Evolutionary conservation across 1,140 invertebrate species (phyloP), one percentile per base, ranked within the genome.

Genomic region (Anthonomus grandis): DNA sequence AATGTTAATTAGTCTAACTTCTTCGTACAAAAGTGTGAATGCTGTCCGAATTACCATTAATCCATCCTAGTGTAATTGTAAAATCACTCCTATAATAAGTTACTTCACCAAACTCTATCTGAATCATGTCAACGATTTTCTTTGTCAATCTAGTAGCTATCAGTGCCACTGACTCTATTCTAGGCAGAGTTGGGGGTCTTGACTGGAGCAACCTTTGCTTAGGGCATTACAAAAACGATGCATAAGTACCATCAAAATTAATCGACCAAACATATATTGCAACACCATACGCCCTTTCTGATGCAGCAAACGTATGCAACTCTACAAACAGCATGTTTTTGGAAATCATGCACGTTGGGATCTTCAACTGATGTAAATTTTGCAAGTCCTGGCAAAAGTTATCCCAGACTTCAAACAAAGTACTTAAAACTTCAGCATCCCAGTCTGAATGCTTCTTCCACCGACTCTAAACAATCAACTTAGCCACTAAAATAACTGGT

Each of bases 381-480:
- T 6, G 19, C 23, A 57, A 25, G n/a, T 49, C 15, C 8, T 24
- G 23, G 3, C 13, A 15, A 37, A 8, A 46, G 24, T 31, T 46
- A 12, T 2, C 24, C 62, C 55, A 64, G 3, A 8, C 17, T 8
- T 45, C 50, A 22, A 59, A 34, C 21, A 65, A 19, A 15, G 59
- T 27, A n/a, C 13, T 6, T 10, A 68, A 64, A 0, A 74, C 4
- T n/a, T 61, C 46, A 18, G 73, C 67, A 54, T 76, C 72, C 71
- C 71, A 75, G 0, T 36, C 46, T 4, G 72, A 8, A 19, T 69
- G 67, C 4, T 52, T 2, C 34, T 56, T 34, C 71, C 71, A 74
- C 8, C 74, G 37, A 15, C 59, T 12, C 62, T 74, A 70, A 18
- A 74, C 54, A 15, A 71, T 52, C 1, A 69, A 57, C 60, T 74